phyloP scores from a whole-genome alignment of 2,113 vertebrate genomes.

The Pollachius pollachius region DNA sequence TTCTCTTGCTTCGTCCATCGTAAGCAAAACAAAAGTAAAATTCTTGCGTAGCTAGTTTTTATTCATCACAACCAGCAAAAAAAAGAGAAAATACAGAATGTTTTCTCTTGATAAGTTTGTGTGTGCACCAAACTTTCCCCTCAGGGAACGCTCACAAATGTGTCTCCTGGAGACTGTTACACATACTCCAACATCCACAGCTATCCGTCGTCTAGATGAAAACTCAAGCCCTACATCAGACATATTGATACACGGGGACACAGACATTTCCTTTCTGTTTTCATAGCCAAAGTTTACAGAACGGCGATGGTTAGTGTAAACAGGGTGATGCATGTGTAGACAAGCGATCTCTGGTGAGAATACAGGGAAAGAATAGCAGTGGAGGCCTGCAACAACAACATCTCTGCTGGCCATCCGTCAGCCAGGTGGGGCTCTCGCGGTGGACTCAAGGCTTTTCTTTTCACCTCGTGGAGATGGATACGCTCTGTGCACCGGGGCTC shows the following conservation, averaged over 20 bases:
- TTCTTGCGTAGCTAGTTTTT: background rate
- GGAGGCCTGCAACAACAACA: too few relatives aligned
- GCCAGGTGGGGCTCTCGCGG: too few relatives aligned
- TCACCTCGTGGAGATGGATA: background rate
- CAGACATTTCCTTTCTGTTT: conserved; percentile 36
- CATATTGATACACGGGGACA: conserved; percentile 41
- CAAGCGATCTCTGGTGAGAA: conserved; percentile 27
- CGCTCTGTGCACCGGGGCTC: background rate
- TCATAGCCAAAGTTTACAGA: conserved; percentile 47
- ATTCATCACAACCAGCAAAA: conserved; percentile 15
- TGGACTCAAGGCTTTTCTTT: background rate
- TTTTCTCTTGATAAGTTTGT: background rate
- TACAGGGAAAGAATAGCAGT: conserved; percentile 11
- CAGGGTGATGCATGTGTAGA: conserved; percentile 44
- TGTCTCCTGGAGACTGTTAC: too few relatives aligned
- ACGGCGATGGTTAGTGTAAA: conserved; percentile 48
- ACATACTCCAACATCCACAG: too few relatives aligned
- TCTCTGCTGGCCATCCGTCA: too few relatives aligned
- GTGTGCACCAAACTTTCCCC: too few relatives aligned
- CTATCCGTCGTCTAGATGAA: too few relatives aligned
- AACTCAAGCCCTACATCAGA: background rate
- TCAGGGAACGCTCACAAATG: too few relatives aligned
- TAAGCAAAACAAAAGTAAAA: background rate
- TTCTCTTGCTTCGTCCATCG: too few relatives aligned
- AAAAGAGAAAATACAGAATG: conserved; percentile 2